Percentiles rank a stretch among this genome's conserved stretches.
Conservation (phyloP, 2,888 invertebrate species). For the Mythimna loreyi region DNA sequence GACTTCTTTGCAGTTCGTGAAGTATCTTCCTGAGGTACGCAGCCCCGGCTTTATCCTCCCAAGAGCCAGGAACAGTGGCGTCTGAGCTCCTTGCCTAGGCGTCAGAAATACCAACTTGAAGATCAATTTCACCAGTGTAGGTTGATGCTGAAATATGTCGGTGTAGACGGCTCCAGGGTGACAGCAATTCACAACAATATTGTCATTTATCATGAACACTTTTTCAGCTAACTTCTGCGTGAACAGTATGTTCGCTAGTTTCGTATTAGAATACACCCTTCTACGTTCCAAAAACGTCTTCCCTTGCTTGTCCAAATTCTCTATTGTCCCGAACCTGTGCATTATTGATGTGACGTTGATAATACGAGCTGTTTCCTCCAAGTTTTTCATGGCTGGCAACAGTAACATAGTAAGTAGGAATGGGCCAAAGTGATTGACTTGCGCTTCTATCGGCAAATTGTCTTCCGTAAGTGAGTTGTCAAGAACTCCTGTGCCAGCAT, state of each 20-base stretch:
- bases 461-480: slow-evolving; percentile 93
- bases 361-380: slow-evolving; percentile 92
- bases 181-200: slow-evolving; percentile 94
- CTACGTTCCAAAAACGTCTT: slow-evolving; percentile 87
- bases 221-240: slow-evolving; percentile 93
- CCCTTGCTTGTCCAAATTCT: slow-evolving; percentile 92
- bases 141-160: slow-evolving; percentile 94
- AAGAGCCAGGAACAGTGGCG: slow-evolving; percentile 93
- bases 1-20: slow-evolving; percentile 92
- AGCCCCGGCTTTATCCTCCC: background rate
- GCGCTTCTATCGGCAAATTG: slow-evolving; percentile 95
- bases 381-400: slow-evolving; percentile 93
- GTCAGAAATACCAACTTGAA: slow-evolving; percentile 59
- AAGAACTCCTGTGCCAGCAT: slow-evolving; percentile 94
- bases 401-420: slow-evolving; percentile 96
- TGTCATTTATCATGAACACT: slow-evolving; percentile 87
- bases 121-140: slow-evolving; percentile 87
- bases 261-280: slow-evolving; percentile 92
- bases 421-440: slow-evolving; percentile 97
- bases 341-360: slow-evolving; percentile 94
- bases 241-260: slow-evolving; percentile 94
- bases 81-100: slow-evolving; percentile 94
- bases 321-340: slow-evolving; percentile 92
- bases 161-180: slow-evolving; percentile 96
- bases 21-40: slow-evolving; percentile 92